Evolutionary conservation across 2,797 vertebrate species (phyloP).

Genomic region (Melanotaenia boesemani): DNA sequence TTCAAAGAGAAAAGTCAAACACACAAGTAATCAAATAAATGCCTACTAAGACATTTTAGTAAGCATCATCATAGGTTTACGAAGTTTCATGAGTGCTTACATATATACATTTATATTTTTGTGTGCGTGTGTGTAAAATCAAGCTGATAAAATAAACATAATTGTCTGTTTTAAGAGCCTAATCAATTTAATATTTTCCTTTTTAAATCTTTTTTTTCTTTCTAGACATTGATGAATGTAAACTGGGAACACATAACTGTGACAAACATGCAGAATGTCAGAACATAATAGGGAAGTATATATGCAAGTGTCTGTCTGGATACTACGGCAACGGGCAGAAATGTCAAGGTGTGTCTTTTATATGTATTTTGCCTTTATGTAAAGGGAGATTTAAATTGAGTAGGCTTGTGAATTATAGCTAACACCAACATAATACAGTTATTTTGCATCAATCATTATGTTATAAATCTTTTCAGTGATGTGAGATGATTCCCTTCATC

Average conservation of each 20-base stretch:
- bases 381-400: not conserved
- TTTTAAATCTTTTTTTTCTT: constrained; percentile 1
- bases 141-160: not conserved
- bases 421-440: not conserved
- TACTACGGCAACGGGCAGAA: constrained; percentile 62
- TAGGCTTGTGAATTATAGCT: not conserved
- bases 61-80: not conserved
- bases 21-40: not conserved
- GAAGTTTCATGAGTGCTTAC: not conserved
- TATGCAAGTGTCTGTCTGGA: constrained; percentile 74
- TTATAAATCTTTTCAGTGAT: not conserved
- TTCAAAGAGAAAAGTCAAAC: not conserved
- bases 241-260: constrained; percentile 76
- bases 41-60: not conserved
- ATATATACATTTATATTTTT: too few relatives aligned
- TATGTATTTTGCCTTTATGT: not conserved
- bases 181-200: not conserved
- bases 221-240: constrained; percentile 87
- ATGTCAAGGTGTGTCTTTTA: constrained; percentile 76
- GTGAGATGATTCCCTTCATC: not conserved
- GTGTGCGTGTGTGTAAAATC: too few relatives aligned
- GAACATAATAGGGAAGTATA: constrained; percentile 82
- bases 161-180: not conserved
- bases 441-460: not conserved
- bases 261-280: constrained; percentile 79